phyloP scores from a whole-genome alignment of 2,797 vertebrate genomes.

The Peromyscus melanophrys region DNA sequence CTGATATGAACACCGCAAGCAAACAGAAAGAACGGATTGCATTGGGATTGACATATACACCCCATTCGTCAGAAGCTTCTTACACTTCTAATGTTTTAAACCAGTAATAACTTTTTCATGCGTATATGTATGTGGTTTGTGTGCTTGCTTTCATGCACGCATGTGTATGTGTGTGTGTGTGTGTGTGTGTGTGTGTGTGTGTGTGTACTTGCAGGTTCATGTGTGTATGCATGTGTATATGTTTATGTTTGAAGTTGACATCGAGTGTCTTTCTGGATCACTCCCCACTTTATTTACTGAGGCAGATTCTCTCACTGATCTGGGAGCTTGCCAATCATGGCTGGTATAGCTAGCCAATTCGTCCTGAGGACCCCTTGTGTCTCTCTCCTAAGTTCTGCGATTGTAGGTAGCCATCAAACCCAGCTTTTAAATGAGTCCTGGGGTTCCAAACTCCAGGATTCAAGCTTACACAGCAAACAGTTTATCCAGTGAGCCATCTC shows the following conservation, averaged over 20 bases:
- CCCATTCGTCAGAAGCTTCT: neutral
- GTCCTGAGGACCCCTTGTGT: neutral
- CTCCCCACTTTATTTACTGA: neutral
- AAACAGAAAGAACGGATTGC: neutral
- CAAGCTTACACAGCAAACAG: neutral
- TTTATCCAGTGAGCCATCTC: neutral
- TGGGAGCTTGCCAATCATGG: neutral
- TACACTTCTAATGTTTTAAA: conserved; percentile 16
- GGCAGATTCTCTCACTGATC: neutral
- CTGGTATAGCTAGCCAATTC: neutral
- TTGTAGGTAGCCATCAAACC: neutral
- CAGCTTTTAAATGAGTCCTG: neutral
- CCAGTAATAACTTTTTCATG: neutral
- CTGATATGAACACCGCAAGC: neutral
- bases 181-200: neutral
- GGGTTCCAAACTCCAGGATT: too few relatives aligned
- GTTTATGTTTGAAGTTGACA: neutral
- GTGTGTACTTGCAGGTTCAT: neutral
- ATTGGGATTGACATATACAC: neutral
- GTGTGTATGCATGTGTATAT: neutral
- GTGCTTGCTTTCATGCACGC: neutral
- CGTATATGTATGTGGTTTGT: neutral
- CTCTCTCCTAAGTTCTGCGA: neutral
- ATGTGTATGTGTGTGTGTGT: neutral
- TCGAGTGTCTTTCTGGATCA: neutral